phyloP scores from a whole-genome alignment of 2,113 vertebrate genomes.

The Manacus vitellinus region DNA sequence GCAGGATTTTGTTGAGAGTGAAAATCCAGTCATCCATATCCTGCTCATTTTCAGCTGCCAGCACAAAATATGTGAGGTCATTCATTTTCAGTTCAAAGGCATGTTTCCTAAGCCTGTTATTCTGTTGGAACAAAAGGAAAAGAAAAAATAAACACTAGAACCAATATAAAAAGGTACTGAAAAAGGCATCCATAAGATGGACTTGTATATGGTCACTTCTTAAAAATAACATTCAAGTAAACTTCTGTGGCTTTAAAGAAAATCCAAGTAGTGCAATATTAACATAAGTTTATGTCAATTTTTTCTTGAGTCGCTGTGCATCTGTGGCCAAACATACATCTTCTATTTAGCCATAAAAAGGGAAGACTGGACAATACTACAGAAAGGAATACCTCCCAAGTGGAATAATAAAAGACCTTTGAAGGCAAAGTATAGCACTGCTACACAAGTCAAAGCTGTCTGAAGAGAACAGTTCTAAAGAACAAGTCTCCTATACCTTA shows the following conservation, averaged over 20 bases:
- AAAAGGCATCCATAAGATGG: not conserved
- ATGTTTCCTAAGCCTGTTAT: conserved; percentile 92
- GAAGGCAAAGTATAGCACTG: not conserved
- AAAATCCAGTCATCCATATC: conserved; percentile 99
- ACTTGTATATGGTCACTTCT: not conserved
- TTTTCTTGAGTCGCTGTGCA: not conserved
- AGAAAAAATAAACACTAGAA: not conserved
- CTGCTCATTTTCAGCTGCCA: conserved; percentile 95
- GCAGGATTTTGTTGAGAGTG: conserved; percentile 92
- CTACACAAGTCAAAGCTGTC: fast-evolving
- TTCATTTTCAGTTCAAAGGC: conserved; percentile 99
- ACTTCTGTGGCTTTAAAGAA: not conserved
- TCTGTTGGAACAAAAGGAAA: conserved; percentile 66
- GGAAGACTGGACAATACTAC: not conserved
- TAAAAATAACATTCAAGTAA: not conserved
- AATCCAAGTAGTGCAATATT: not conserved
- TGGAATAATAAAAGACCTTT: not conserved
- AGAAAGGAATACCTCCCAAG: not conserved
- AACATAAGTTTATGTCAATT: not conserved
- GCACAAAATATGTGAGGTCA: conserved; percentile 96
- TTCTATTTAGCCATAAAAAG: not conserved
- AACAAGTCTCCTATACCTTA: not conserved
- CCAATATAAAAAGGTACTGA: not conserved
- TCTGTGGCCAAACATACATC: not conserved
- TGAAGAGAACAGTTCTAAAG: not conserved